Percentiles rank a stretch among this genome's conserved stretches.
These are phyloP conservation scores for Natator depressus DNA, from an alignment of 2,113 vertebrate species.

Conservation along the genomic window DNA sequence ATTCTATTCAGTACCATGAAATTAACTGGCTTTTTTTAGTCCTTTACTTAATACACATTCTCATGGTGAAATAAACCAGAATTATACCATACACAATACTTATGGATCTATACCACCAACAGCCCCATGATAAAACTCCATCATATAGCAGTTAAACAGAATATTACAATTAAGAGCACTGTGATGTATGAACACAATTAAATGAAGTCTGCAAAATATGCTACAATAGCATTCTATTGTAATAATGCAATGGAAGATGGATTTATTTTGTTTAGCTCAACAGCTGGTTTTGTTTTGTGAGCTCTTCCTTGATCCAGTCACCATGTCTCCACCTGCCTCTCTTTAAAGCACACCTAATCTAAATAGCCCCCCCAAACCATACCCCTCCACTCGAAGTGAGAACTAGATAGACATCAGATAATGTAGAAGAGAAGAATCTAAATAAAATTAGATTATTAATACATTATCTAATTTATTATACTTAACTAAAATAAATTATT, in stretches of 20 bases:
- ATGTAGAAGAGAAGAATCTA: not conserved
- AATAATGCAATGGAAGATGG: not conserved
- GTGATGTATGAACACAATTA: not conserved
- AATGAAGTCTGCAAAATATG: not conserved
- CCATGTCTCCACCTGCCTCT: not conserved
- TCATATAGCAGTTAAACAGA: not conserved
- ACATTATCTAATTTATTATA: not conserved
- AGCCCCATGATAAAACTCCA: not conserved
- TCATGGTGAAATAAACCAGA: not conserved
- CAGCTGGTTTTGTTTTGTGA: not conserved
- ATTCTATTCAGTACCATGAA: not conserved
- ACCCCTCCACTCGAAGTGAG: not conserved
- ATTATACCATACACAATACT: not conserved
- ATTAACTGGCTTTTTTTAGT: not conserved
- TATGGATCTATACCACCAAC: not conserved
- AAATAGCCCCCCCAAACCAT: not conserved
- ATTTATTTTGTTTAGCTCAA: not conserved
- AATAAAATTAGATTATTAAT: not conserved
- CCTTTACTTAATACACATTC: not conserved
- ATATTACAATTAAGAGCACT: not conserved
- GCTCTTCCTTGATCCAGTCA: not conserved
- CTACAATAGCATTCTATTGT: not conserved
- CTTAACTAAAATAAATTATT: not conserved
- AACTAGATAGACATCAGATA: not conserved
- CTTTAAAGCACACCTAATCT: rapidly evolving